Evolutionary conservation across 1,140 invertebrate species (phyloP).

Genomic region (Cydia strobilella): DNA sequence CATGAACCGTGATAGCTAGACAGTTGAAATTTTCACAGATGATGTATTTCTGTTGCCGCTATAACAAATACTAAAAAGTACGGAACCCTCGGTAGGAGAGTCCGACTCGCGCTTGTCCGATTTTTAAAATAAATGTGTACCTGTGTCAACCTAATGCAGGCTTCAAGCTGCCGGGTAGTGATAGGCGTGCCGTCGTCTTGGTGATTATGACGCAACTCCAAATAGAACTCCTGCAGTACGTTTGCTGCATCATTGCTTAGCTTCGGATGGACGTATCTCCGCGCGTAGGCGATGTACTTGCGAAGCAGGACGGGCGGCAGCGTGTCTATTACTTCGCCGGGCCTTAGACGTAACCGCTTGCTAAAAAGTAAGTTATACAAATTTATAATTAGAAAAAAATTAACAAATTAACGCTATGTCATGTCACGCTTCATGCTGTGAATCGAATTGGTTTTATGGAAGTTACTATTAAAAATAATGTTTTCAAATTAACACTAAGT

Average conservation of each 20-base stretch:
- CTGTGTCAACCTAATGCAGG: constrained; percentile 92
- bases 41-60: no score
- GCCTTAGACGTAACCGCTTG: constrained; percentile 83
- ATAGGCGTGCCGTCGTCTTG: constrained; percentile 84
- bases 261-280: constrained; percentile 92
- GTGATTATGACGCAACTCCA: constrained; percentile 87
- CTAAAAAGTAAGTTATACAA: constrained; percentile 64
- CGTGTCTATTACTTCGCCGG: constrained; percentile 84
- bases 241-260: constrained; percentile 86
- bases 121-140: constrained; percentile 65
- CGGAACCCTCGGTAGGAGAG: no score
- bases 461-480: no score
- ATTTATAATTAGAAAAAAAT: not conserved
- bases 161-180: constrained; percentile 92
- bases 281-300: constrained; percentile 96
- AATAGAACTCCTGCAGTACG: constrained; percentile 90
- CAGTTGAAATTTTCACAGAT: no score
- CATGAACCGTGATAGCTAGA: no score
- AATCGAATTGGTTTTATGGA: not conserved
- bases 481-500: no score
- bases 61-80: no score
- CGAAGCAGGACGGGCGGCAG: constrained; percentile 89
- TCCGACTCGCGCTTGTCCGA: no score
- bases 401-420: not conserved
- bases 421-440: no score